Conservation (phyloP, 30 jellyfish, hydroid and myxozoan genomes). For the Morbakka virulenta region DNA sequence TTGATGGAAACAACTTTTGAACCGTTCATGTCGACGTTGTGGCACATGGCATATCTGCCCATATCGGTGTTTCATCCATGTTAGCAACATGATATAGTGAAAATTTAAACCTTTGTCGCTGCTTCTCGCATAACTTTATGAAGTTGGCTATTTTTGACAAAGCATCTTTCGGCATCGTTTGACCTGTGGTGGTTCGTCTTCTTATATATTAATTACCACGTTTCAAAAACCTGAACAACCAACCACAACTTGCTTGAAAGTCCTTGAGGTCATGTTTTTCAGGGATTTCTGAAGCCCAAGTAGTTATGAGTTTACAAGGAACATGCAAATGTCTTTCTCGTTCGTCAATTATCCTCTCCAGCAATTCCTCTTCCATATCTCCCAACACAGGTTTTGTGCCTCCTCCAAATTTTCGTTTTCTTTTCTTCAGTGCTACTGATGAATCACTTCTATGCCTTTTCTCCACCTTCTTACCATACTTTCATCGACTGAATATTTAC, state of each 20-base stretch:
- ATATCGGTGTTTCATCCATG: conserved; percentile 46
- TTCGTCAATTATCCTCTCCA: conserved; percentile 50
- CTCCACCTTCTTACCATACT: background rate
- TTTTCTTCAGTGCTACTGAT: background rate
- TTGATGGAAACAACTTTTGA: conserved; percentile 23
- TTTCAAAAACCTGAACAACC: conserved; percentile 24
- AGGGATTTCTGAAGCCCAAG: conserved; percentile 30
- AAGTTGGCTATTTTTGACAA: conserved; percentile 6
- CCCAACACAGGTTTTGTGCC: conserved; percentile 31
- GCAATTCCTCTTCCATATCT: conserved; percentile 36
- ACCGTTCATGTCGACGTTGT: conserved; percentile 18
- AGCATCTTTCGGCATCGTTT: conserved; percentile 36
- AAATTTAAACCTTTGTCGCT: conserved; percentile 9
- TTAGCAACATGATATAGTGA: conserved; percentile 7
- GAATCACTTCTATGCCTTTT: conserved; percentile 3
- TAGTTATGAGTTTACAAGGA: conserved; percentile 31
- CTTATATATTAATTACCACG: conserved; percentile 1
- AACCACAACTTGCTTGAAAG: conserved; percentile 50
- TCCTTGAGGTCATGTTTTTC: conserved; percentile 5
- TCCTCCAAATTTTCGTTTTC: conserved; percentile 24
- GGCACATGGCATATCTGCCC: conserved; percentile 56
- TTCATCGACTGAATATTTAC: background rate
- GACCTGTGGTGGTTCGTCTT: conserved; percentile 49
- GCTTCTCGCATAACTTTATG: conserved; percentile 8
- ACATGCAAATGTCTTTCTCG: conserved; percentile 23